phyloP scores from a whole-genome alignment of 2,113 vertebrate genomes.

The Protobothrops mucrosquamatus region DNA sequence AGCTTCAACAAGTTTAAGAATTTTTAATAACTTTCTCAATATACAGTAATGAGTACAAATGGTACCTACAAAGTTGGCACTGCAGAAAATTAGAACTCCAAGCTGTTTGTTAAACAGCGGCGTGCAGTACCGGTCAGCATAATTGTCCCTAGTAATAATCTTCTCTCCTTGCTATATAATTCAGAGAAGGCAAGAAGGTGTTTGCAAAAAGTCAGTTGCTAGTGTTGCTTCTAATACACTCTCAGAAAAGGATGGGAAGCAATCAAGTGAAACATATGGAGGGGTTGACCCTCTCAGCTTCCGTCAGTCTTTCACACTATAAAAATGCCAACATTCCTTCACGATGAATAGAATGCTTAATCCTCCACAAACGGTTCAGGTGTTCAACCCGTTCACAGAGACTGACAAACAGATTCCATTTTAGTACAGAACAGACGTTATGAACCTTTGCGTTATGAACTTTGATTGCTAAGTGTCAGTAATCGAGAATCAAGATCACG shows the following conservation, averaged over 20 bases:
- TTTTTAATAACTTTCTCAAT: conserved; percentile 79
- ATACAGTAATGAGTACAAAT: conserved; percentile 75
- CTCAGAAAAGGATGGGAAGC: conserved; percentile 23
- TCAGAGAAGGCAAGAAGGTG: conserved; percentile 25
- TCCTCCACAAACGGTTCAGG: neutral
- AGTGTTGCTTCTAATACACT: conserved; percentile 35
- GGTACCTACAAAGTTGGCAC: conserved; percentile 66
- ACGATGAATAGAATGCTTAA: conserved; percentile 8
- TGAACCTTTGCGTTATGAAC: neutral
- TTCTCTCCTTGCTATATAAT: conserved; percentile 46
- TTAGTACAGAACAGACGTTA: neutral
- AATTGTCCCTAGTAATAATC: conserved; percentile 65
- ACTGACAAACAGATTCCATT: neutral
- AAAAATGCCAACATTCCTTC: conserved; percentile 38
- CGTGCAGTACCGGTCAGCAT: conserved; percentile 54
- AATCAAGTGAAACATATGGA: conserved; percentile 32
- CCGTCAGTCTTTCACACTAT: conserved; percentile 24
- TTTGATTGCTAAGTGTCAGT: neutral
- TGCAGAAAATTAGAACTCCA: conserved; percentile 72
- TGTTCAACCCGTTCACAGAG: neutral
- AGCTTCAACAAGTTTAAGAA: conserved; percentile 71
- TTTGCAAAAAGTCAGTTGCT: conserved; percentile 37
- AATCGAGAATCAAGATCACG: neutral
- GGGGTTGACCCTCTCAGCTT: conserved; percentile 7
- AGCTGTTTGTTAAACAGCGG: conserved; percentile 71